phyloP scores from a whole-genome alignment of 2,113 vertebrate genomes.

The Columba livia region DNA sequence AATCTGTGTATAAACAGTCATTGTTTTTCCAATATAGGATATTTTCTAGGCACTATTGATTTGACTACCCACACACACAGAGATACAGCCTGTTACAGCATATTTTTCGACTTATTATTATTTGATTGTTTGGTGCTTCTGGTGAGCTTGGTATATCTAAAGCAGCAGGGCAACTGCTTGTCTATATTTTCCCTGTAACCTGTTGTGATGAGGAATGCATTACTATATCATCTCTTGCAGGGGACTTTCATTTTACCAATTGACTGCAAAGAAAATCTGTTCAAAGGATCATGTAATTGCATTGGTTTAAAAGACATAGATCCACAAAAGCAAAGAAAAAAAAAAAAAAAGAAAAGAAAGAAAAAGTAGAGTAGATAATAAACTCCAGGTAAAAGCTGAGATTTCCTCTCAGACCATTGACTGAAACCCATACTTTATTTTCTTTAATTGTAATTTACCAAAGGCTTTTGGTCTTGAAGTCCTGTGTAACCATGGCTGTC shows the following conservation, averaged over 20 bases:
- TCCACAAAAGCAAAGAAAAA: background rate
- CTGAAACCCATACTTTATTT: background rate
- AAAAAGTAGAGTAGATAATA: background rate
- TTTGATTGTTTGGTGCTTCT: background rate
- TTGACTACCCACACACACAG: background rate
- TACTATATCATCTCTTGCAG: constrained; percentile 17
- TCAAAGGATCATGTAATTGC: constrained; percentile 8
- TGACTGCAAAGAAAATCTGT: constrained; percentile 2
- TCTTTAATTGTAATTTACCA: background rate
- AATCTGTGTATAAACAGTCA: background rate
- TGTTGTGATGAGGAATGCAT: constrained; percentile 20
- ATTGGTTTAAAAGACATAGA: constrained; percentile 16
- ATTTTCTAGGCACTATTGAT: background rate
- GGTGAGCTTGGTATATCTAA: background rate
- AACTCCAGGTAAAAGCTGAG: background rate
- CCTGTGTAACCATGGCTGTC: rapidly evolving
- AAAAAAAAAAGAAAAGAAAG: too few species aligned
- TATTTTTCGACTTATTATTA: background rate
- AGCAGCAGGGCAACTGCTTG: constrained; percentile 15
- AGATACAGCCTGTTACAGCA: background rate
- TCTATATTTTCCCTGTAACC: constrained; percentile 26
- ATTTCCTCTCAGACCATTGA: background rate
- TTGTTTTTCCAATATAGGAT: background rate
- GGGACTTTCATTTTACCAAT: constrained; percentile 10
- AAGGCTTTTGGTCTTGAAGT: background rate